Evolutionary conservation across 2,888 invertebrate genomes (phyloP), one percentile per base, ranked within the genome.

Genomic region (Dasysyrphus tricinctus): DNA sequence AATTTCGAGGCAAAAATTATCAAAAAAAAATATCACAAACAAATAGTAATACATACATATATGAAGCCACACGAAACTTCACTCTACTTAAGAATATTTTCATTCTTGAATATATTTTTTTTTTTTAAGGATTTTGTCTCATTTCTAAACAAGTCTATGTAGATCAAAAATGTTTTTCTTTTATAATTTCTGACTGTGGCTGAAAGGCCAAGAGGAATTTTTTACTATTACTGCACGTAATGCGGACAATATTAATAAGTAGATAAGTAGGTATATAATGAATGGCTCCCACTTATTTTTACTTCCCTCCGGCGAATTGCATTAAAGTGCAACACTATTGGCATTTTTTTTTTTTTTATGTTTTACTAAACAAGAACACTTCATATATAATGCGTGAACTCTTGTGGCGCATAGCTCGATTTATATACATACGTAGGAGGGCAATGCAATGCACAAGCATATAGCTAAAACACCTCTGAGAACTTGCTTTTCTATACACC

Each of bases 371-470:
- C 47, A 70, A 63, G 37, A 76, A 61, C n/a, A 63, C 56, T 65
- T 44, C 61, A 70, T 61, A 57, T 51, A 67, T 73, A 73, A 73
- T 73, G 73, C 73, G 79, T 67, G 73, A 49, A 49, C 73, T 73
- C 39, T 57, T 39, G 11, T 19, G 7, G 76, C n/a, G 44, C 44
- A 51, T 14, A 49, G 24, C 29, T 34, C 16, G 37, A 72, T 72
- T 37, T 29, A 70, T 61, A n/a, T 29, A 70, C 42, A n/a, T 37
- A 59, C 65, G 73, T 79, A 65, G 73, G 79, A 39, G 79, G 73
- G 14, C 14, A 65, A n/a, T 57, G 14, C 14, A 65, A n/a, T 57
- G 16, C 14, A 51, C 19, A 51, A 6, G 14, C 12, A 12, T 6
- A 59, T 47, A 47, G 12, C 24, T 63, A 16, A 61, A 70, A 44